A percentile compares a stretch with the other conserved stretches of the same genome.
These are phyloP conservation scores for Sinella curviseta DNA, from an alignment of 1,140 invertebrate species.

Conservation along the genomic window DNA sequence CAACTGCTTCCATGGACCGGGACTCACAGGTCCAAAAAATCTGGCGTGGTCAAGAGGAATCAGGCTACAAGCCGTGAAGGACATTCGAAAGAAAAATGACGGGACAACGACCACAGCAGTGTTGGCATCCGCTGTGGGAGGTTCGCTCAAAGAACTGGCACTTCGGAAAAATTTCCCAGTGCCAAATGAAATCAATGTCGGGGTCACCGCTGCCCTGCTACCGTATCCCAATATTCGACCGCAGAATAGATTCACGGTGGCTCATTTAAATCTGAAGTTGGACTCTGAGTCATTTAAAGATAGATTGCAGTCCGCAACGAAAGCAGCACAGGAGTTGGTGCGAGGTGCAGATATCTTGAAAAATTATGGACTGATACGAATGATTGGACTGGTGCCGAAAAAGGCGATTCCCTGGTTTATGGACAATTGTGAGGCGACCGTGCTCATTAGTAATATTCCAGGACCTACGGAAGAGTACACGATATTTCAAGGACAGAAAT, in stretches of 20 bases:
- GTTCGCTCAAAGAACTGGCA: conserved; percentile 36
- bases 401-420: conserved; percentile 31
- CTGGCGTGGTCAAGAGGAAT: conserved; percentile 43
- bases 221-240: conserved; percentile 36
- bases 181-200: conserved; percentile 35
- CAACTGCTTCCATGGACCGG: conserved; percentile 43
- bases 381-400: conserved; percentile 33
- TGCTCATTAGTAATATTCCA: conserved; percentile 42
- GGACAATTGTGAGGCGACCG: conserved; percentile 35
- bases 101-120: conserved; percentile 37
- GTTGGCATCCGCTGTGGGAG: conserved; percentile 40
- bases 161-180: conserved; percentile 31
- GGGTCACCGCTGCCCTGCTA: conserved; percentile 37
- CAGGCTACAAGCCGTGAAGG: conserved; percentile 18
- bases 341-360: conserved; percentile 33
- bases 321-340: conserved; percentile 28
- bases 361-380: conserved; percentile 3
- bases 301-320: conserved; percentile 23
- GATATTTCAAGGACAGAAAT: conserved; percentile 39
- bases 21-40: conserved; percentile 42
- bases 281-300: conserved; percentile 30
- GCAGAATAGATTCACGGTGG: conserved; percentile 38
- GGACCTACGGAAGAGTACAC: conserved; percentile 39
- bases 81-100: not conserved
- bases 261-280: conserved; percentile 31